Conservation (phyloP, 2,113 vertebrate species). For the Recurvirostra avosetta region DNA sequence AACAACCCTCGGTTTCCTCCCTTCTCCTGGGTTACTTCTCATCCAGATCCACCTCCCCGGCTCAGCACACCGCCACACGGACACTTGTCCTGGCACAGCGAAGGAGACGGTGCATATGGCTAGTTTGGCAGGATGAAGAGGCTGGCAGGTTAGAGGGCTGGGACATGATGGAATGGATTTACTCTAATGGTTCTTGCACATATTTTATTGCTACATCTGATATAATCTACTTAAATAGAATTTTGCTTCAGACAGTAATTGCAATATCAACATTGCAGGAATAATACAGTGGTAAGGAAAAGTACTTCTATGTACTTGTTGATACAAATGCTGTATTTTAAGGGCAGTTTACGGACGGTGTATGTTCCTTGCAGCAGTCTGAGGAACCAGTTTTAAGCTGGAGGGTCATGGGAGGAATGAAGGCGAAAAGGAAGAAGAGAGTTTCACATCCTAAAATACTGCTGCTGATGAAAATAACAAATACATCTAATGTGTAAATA, state of each 20-base stretch:
- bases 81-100: background rate
- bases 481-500: background rate
- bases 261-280: background rate
- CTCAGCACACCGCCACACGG: background rate
- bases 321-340: background rate
- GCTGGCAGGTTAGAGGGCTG: background rate
- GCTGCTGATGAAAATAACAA: background rate
- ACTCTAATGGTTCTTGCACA: background rate
- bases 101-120: background rate
- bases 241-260: background rate
- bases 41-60: background rate
- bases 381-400: background rate
- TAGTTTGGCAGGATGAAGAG: background rate
- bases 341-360: background rate
- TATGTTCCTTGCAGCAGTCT: background rate
- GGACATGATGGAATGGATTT: background rate
- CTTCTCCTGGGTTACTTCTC: background rate
- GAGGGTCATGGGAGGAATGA: background rate
- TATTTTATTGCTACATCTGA: background rate
- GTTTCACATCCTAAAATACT: background rate
- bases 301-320: background rate
- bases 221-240: background rate
- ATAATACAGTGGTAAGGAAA: background rate
- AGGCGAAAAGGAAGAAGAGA: background rate
- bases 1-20: background rate